Conservation (phyloP, 2,113 vertebrate genomes). For the Nesogale talazaci region DNA sequence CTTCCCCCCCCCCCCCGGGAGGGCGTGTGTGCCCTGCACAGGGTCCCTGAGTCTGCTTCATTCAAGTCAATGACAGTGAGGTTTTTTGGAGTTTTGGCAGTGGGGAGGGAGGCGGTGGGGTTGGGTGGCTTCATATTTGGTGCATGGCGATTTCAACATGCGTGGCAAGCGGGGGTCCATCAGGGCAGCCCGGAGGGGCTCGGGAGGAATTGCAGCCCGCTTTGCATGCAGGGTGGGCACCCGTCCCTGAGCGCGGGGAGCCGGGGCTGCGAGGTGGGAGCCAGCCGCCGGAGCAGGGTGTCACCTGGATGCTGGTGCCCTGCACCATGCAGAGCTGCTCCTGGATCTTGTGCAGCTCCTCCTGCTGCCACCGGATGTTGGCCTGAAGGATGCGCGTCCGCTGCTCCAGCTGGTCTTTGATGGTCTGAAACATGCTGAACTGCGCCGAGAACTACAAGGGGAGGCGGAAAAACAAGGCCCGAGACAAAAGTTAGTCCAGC, state of each 20-base stretch:
- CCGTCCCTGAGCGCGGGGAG: not conserved
- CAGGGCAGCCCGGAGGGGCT: not conserved
- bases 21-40: too few species aligned
- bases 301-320: slow-evolving; percentile 87
- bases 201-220: not conserved
- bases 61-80: too few species aligned
- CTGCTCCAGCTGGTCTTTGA: slow-evolving; percentile 90
- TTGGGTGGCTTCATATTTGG: not conserved
- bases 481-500: not conserved
- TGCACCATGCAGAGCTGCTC: slow-evolving; percentile 89
- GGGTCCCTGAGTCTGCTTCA: too few species aligned
- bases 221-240: not conserved
- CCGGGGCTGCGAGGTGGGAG: not conserved
- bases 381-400: slow-evolving; percentile 87
- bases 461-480: slow-evolving; percentile 37
- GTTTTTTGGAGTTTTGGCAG: too few species aligned
- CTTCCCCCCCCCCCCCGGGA: too few species aligned
- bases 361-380: slow-evolving; percentile 90
- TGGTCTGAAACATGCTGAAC: slow-evolving; percentile 88
- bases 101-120: not conserved
- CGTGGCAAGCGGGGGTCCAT: not conserved
- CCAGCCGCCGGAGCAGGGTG: rapidly evolving
- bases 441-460: slow-evolving; percentile 84
- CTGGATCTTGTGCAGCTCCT: slow-evolving; percentile 90
- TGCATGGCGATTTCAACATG: not conserved